These are phyloP conservation scores for Gymnarchus niloticus DNA, from an alignment of 2,113 vertebrate genomes.

Conservation along the genomic window DNA sequence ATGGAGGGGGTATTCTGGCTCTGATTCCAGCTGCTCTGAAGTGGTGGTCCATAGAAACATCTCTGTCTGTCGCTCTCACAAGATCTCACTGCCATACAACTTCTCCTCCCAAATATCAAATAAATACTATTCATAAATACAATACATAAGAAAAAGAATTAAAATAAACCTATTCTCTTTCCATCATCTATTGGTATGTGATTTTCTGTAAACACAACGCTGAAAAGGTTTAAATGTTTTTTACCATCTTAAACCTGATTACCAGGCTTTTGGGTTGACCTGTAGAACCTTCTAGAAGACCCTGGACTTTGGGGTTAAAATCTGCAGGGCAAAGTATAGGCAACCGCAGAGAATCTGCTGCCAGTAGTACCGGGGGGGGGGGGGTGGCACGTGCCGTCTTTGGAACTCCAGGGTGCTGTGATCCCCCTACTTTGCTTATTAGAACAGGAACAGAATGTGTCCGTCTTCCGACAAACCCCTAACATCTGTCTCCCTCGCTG, in stretches of 20 bases:
- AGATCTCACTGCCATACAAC: slow-evolving; percentile 25
- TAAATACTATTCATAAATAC: slow-evolving; percentile 16
- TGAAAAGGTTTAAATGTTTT: slow-evolving; percentile 19
- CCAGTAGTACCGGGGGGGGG: slow-evolving; percentile 7
- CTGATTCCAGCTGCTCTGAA: not conserved
- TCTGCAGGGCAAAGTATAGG: not conserved
- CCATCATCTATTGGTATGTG: slow-evolving; percentile 1
- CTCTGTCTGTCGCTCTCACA: not conserved
- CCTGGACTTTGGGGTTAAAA: not conserved
- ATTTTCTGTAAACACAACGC: slow-evolving; percentile 34
- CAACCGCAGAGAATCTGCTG: not conserved
- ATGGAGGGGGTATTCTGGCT: not conserved
- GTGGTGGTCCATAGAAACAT: not conserved
- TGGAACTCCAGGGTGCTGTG: not conserved
- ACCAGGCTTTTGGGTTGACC: not conserved
- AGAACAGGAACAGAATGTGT: slow-evolving; percentile 56
- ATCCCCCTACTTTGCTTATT: slow-evolving; percentile 14
- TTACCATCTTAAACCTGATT: not conserved
- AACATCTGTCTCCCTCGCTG: slow-evolving; percentile 44
- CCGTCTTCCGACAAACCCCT: slow-evolving; percentile 44
- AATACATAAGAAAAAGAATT: not conserved
- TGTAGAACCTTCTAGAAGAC: slow-evolving; percentile 3
- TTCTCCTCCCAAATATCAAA: not conserved
- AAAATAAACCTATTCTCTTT: not conserved
- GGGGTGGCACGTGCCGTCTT: not conserved